Percentiles rank a stretch among this genome's conserved stretches.
Conservation (phyloP, 2,113 vertebrate species). For the Rhynchopsitta pachyrhyncha region DNA sequence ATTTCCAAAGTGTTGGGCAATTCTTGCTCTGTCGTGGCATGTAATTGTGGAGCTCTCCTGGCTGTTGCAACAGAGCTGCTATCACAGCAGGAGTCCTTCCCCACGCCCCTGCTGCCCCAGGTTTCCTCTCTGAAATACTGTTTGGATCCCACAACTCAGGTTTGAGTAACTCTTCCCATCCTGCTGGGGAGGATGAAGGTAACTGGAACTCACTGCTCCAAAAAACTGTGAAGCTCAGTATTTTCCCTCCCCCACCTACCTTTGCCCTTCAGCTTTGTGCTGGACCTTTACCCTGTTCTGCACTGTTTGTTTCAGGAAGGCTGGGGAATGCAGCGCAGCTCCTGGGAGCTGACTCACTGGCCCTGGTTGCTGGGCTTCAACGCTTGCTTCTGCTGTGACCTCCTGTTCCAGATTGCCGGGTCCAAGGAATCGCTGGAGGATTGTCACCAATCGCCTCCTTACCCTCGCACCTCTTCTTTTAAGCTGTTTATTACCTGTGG, state of each 20-base stretch:
- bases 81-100: constrained; percentile 19
- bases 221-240: not conserved
- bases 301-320: constrained; percentile 52
- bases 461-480: not conserved
- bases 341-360: constrained; percentile 44
- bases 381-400: not conserved
- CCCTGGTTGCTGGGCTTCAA: not conserved
- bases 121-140: not conserved
- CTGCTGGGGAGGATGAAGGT: not conserved
- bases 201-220: not conserved
- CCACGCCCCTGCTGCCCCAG: not conserved
- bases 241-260: not conserved
- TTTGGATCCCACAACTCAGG: not conserved
- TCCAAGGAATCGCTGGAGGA: rapidly evolving
- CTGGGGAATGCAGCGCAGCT: not conserved
- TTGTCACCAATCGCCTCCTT: not conserved
- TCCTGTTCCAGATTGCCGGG: not conserved
- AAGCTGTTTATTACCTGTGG: not conserved
- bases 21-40: constrained; percentile 1
- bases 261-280: constrained; percentile 59
- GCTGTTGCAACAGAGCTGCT: constrained; percentile 54
- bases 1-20: constrained; percentile 49
- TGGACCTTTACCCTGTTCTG: constrained; percentile 63
- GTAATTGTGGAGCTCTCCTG: constrained; percentile 21
- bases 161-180: not conserved